Conservation (phyloP, 2,888 invertebrate species). For the Hymenopus coronatus region DNA sequence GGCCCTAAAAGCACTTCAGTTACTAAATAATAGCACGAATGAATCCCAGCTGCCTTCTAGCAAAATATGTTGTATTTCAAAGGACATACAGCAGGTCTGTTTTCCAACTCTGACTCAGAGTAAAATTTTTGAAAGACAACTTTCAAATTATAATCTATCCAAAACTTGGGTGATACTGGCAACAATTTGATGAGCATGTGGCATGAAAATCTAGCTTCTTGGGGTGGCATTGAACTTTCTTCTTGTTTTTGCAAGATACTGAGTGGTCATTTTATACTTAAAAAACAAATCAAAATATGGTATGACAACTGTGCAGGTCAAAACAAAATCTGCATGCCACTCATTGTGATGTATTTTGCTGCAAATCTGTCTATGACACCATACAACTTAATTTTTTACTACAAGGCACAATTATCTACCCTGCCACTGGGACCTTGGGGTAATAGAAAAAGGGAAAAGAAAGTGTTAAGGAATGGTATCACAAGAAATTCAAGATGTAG, state of each 20-base stretch:
- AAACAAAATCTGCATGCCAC: no score
- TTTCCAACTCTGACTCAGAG: no score
- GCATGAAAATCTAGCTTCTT: no score
- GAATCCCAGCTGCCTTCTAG: neutral
- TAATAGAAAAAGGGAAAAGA: neutral
- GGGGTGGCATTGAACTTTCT: no score
- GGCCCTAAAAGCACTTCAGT: neutral
- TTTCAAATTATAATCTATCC: neutral
- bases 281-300: neutral
- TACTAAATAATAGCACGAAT: neutral
- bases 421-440: neutral
- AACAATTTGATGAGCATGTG: neutral
- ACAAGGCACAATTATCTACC: neutral
- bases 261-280: neutral
- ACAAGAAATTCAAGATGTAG: no score
- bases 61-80: neutral
- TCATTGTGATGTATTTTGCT: neutral
- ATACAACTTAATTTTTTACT: neutral
- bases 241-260: no score
- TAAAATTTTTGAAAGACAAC: neutral
- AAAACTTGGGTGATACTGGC: neutral
- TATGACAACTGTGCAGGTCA: neutral
- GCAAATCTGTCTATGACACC: neutral
- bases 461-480: no score
- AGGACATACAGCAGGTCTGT: no score